Percentiles rank a stretch among this genome's conserved stretches.
Evolutionary conservation across 2,113 vertebrate genomes (phyloP).

Genomic region (Tyto alba): DNA sequence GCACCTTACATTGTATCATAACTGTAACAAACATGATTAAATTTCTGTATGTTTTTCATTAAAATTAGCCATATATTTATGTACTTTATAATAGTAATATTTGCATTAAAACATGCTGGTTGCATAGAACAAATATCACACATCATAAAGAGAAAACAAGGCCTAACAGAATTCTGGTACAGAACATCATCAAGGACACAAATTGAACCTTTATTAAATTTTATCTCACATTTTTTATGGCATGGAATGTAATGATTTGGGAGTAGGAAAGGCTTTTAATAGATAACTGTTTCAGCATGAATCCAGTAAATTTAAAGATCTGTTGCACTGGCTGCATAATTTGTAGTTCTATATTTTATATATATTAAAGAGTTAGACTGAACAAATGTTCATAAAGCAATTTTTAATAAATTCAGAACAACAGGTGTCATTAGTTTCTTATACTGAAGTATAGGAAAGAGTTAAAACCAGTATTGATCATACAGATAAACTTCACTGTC

Average conservation of each 20-base stretch:
- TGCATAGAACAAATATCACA: neutral
- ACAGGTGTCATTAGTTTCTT: neutral
- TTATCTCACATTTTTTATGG: no score
- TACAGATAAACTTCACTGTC: neutral
- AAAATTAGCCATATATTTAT: neutral
- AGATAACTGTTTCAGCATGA: neutral
- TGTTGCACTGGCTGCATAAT: neutral
- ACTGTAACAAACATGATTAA: neutral
- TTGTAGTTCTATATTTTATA: neutral
- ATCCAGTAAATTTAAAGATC: neutral
- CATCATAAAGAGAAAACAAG: neutral
- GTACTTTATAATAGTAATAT: neutral
- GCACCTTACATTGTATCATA: neutral
- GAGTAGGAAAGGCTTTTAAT: neutral
- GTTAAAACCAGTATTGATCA: neutral
- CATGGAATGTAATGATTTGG: no score
- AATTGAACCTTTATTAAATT: no score
- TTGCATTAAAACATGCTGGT: neutral
- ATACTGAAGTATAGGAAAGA: neutral
- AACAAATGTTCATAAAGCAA: neutral
- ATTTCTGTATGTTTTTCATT: neutral
- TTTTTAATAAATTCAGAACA: neutral
- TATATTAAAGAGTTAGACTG: neutral
- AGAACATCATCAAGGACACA: neutral
- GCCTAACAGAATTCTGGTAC: neutral